A percentile compares a stretch with the other conserved stretches of the same genome.
phyloP scores from a whole-genome alignment of 2,888 invertebrate species.

The Pterostichus madidus region DNA sequence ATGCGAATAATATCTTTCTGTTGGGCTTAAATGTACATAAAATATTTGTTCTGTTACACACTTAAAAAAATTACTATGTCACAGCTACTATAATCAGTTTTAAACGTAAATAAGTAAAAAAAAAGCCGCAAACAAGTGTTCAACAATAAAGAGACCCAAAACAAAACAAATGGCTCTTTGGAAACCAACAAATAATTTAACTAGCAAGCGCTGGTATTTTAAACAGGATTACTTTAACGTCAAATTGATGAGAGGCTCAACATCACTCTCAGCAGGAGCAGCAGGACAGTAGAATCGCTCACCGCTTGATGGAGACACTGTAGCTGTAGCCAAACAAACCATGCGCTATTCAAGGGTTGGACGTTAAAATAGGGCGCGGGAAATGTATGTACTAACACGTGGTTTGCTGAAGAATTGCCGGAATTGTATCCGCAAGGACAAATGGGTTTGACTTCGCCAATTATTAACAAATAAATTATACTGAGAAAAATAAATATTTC shows the following conservation, averaged over 20 bases:
- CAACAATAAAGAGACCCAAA: no score
- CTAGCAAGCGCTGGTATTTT: constrained; percentile 46
- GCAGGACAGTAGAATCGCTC: constrained; percentile 32
- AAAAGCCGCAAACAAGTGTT: no score
- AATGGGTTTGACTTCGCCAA: not conserved
- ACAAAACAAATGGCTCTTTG: constrained; percentile 27
- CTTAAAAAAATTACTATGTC: no score
- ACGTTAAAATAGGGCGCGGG: constrained; percentile 36
- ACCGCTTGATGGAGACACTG: constrained; percentile 46
- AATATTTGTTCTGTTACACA: no score
- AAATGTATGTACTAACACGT: constrained; percentile 55
- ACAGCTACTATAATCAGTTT: no score
- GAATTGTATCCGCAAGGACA: not conserved
- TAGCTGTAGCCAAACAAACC: constrained; percentile 10
- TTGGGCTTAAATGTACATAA: no score
- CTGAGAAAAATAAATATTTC: no score
- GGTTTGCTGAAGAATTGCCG: constrained; percentile 40
- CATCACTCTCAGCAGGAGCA: constrained; percentile 56
- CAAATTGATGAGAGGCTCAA: constrained; percentile 60
- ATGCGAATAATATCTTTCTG: no score
- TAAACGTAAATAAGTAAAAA: no score
- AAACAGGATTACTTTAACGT: constrained; percentile 56
- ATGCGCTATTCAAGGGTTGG: constrained; percentile 15
- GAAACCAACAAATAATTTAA: constrained; percentile 44
- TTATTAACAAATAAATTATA: not conserved